Evolutionary conservation across 2,888 invertebrate genomes (phyloP).

Genomic region (Hipparchia sbordonii): DNA sequence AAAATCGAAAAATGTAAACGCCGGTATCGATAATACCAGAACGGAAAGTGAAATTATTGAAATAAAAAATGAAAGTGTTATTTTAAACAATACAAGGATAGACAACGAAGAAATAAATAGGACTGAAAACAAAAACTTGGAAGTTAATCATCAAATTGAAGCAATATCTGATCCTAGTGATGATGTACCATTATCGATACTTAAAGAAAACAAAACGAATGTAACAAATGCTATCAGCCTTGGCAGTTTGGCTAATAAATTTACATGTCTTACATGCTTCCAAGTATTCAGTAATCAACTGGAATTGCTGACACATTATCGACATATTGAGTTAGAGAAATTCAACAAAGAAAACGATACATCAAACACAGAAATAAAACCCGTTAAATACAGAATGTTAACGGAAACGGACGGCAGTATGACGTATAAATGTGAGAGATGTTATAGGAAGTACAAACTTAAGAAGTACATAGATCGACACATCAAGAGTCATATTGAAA

Average conservation of each 20-base stretch:
- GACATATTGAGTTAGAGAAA: conserved; percentile 34
- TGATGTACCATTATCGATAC: conserved; percentile 10
- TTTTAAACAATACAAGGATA: neutral
- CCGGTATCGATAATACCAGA: neutral
- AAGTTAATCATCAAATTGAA: neutral
- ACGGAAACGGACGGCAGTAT: conserved; percentile 35
- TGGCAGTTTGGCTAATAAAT: conserved; percentile 22
- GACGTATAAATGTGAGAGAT: conserved; percentile 56
- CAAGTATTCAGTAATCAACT: conserved; percentile 29
- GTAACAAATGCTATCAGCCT: neutral
- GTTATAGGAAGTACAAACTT: conserved; percentile 51
- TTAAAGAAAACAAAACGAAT: conserved; percentile 17
- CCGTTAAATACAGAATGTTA: conserved; percentile 40
- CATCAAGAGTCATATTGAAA: conserved; percentile 50
- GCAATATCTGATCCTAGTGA: neutral
- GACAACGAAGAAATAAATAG: neutral
- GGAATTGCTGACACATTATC: conserved; percentile 34
- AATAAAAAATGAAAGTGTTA: conserved; percentile 7
- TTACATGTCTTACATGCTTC: conserved; percentile 34
- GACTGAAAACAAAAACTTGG: neutral
- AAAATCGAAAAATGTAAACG: neutral
- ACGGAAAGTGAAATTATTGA: neutral
- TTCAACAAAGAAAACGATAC: conserved; percentile 31
- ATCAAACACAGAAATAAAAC: conserved; percentile 32
- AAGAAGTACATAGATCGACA: conserved; percentile 55